Percentiles rank a stretch among this genome's conserved stretches.
Evolutionary conservation across 1,140 invertebrate genomes (phyloP).

Genomic region (Scaptodrosophila lebanonensis): DNA sequence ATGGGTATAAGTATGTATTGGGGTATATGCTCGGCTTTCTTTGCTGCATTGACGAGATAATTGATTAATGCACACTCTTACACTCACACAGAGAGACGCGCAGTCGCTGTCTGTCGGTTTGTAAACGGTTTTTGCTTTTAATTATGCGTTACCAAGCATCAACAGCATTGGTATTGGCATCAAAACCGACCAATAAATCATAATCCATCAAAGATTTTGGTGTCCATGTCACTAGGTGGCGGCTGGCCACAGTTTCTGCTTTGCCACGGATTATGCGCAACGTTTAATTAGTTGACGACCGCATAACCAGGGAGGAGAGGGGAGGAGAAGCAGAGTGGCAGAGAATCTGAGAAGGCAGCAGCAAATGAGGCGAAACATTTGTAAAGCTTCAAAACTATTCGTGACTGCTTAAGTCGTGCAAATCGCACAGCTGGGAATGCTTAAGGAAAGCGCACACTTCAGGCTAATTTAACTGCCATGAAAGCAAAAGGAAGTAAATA

Average conservation of each 20-base stretch:
- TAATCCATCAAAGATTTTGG: constrained; percentile 75
- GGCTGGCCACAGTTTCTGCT: constrained; percentile 13
- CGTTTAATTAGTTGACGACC: constrained; percentile 39
- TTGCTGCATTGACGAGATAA: constrained; percentile 50
- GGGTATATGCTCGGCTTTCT: no score
- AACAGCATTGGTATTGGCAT: constrained; percentile 10
- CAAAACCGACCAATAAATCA: constrained; percentile 56
- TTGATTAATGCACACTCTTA: constrained; percentile 57
- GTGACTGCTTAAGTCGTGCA: no score
- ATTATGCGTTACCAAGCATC: constrained; percentile 64
- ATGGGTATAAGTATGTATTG: no score
- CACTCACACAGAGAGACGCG: constrained; percentile 1
- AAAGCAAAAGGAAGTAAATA: constrained; percentile 55
- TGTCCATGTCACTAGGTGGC: constrained; percentile 27
- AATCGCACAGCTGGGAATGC: neutral
- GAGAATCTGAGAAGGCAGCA: neutral
- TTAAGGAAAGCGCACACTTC: neutral
- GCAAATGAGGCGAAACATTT: neutral
- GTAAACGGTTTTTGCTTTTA: constrained; percentile 61
- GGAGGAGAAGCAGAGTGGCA: no score
- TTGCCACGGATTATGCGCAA: constrained; percentile 44
- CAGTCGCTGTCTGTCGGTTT: constrained; percentile 17
- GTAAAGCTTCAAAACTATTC: no score
- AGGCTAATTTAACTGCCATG: neutral
- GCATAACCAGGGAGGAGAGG: no score